Conservation (phyloP, 1,140 invertebrate species). For the Chlorops oryzae region DNA sequence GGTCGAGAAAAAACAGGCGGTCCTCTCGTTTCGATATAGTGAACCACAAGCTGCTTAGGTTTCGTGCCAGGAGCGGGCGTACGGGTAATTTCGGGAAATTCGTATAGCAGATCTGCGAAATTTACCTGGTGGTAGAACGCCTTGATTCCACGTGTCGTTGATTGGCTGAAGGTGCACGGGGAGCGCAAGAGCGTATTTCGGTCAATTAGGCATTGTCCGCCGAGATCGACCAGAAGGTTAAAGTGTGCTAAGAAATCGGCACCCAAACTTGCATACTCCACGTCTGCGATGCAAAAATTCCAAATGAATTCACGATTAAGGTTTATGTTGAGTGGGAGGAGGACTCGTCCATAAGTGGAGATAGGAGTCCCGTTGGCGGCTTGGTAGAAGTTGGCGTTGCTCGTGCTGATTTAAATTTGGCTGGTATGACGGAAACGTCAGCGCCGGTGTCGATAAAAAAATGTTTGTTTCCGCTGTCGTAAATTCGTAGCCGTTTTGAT, state of each 20-base stretch:
- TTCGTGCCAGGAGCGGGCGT: neutral
- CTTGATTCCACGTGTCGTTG: neutral
- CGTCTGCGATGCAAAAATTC: slow-evolving; percentile 2
- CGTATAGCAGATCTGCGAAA: neutral
- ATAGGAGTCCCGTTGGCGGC: slow-evolving; percentile 1
- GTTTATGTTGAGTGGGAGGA: neutral
- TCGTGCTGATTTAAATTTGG: too few relatives aligned
- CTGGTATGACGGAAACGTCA: slow-evolving; percentile 5
- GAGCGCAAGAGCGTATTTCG: neutral
- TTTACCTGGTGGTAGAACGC: neutral
- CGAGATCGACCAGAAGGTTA: neutral
- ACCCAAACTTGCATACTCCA: slow-evolving; percentile 4
- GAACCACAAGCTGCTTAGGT: neutral
- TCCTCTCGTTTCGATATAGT: neutral
- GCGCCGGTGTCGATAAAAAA: slow-evolving; percentile 11
- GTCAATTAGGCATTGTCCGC: neutral
- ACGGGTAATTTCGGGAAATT: neutral
- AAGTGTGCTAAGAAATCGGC: slow-evolving; percentile 4
- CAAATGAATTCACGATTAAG: slow-evolving; percentile 1
- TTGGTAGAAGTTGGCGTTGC: neutral
- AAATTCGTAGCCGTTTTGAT: too few relatives aligned
- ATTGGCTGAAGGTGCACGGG: neutral
- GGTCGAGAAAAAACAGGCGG: neutral
- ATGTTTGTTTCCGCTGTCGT: too few relatives aligned
- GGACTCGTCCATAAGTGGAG: neutral